Evolutionary conservation across 2,797 vertebrate species (phyloP), one percentile per base, ranked within the genome.

Genomic region (Adelosebastes latens): DNA sequence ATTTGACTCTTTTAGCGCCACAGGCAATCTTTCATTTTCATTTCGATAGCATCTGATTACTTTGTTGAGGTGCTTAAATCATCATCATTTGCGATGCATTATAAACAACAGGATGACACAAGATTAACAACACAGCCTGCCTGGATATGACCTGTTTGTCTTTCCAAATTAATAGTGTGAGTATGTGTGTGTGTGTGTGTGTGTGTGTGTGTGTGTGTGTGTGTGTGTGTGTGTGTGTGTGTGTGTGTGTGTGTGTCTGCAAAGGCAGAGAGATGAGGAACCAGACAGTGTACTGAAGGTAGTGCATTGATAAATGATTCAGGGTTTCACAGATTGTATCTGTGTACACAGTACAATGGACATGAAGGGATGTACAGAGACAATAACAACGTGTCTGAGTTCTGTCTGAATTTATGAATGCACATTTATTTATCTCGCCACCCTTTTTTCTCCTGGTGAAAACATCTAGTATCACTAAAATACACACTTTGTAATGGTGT

Each of bases 21-120:
- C 2, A 13, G 62, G 61, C 69, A 55, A 68, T 81, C 32, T 63
- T 79, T 86, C 60, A 83, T 73, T 75, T 79, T 82, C 27, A 75
- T 70, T 77, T 76, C 81, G 70, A 73, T 72, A 64, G 64, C 58
- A 65, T 79, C 77, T 82, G 68, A 85, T 76, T 85, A 85, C 32
- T 59, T 70, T 77, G 52, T 81, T 81, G 70, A 86, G 68, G 61
- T 53, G 62, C 65, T 87, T 85, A 74, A 82, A 82, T 79, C 39
- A 66, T 67, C 39, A 82, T 80, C 46, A 83, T 83, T 73, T 83
- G 59, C 58, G 53, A 52, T 82, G 56, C 64, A 82, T 71, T 72
- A 83, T 56, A 85, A 75, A 86, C 58, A 84, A 74, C 80, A 75
- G 72, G 80, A 86, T 66, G 75, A 60, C 62, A 83, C 59, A 85